These are phyloP conservation scores for Strix uralensis DNA, from an alignment of 2,113 vertebrate species.

Conservation along the genomic window DNA sequence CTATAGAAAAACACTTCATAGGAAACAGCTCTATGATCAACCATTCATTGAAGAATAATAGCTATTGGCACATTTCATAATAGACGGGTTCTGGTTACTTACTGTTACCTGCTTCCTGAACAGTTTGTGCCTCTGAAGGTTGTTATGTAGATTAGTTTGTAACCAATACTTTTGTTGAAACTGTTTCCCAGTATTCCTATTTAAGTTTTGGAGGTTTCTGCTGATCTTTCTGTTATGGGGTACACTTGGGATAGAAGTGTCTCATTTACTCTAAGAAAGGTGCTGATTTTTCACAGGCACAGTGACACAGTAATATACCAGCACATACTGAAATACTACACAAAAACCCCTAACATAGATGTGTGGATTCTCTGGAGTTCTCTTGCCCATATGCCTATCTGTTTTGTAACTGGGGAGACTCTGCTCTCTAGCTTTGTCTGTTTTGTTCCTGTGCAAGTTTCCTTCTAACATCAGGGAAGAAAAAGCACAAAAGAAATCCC, in stretches of 20 bases:
- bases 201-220: background rate
- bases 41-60: background rate
- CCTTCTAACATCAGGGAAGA: rapidly evolving
- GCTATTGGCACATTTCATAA: background rate
- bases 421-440: background rate
- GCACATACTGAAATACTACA: background rate
- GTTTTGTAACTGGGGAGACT: background rate
- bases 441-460: background rate
- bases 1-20: background rate
- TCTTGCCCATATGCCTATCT: background rate
- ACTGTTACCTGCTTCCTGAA: background rate
- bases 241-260: background rate
- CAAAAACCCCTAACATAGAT: rapidly evolving
- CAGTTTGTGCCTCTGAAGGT: background rate
- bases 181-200: background rate
- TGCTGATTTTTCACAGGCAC: background rate
- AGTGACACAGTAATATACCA: background rate
- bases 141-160: background rate
- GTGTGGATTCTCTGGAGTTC: background rate
- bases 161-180: background rate
- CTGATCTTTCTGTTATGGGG: background rate
- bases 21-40: background rate
- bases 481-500: background rate
- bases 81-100: background rate
- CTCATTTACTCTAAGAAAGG: background rate